Base-by-base conservation (phyloP, 2,113 vertebrate species). In the Lophotis ruficrista region DNA sequence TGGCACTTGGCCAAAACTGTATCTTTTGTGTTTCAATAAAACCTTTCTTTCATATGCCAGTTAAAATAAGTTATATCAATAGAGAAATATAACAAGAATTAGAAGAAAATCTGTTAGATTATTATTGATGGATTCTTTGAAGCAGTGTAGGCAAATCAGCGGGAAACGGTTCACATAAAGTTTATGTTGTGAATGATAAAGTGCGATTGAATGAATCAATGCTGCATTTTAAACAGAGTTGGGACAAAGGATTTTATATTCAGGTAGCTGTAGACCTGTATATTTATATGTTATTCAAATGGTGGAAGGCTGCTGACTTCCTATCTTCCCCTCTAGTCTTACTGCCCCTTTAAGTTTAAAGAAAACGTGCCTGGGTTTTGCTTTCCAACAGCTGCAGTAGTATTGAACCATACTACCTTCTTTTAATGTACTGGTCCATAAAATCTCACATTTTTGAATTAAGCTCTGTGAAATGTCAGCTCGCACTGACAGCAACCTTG, bases 71-170 rank as follows among this genome's bases (percentile, higher is more conserved):
- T 2, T 0, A 8, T 90, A 27, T 38, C 33, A 56, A 10, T 89
- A 62, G 25, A 80, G 24, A 89, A 87, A 58, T 82, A 33, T 41
- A 90, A 53, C 7, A 85, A 31, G 81, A 85, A 89, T 71, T 75
- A 87, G 47, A 69, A 86, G 41, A 93, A 94, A 84, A 89, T 57
- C 24, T 80, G 10, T 69, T 78, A 73, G 50, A 64, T 85, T 83
- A 90, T 95, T 95, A 70, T 37, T 86, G 51, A 68, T 76, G 17
- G 45, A 80, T 87, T 77, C 60, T 94, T 94, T 78, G 53, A 86
- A 57, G 31, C 17, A 87, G 41, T 83, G 77, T 72, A 89, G 81
- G 57, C 38, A 84, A 94, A 81, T 94, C 53, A 60, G 50, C 90
- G 37, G 50, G 60, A 91, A 73, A 72, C 17, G 45, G 33, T 86